Percentiles rank a stretch among this genome's conserved stretches.
Evolutionary conservation across 2,888 invertebrate species (phyloP).

Genomic region (Drosophila mayaguana): DNA sequence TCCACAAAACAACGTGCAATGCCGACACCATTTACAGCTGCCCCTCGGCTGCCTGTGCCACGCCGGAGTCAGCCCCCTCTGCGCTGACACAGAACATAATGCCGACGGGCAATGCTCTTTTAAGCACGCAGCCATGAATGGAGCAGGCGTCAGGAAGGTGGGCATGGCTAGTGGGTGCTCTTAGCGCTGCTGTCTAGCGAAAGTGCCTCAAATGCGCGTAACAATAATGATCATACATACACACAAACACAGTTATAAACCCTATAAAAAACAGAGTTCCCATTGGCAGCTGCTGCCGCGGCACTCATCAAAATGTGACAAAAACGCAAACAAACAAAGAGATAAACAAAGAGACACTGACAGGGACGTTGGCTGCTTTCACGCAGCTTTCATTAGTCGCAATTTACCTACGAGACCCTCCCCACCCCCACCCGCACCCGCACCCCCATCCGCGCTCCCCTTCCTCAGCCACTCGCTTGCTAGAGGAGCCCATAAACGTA

Average conservation of each 20-base stretch:
- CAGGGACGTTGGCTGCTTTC: constrained; percentile 55
- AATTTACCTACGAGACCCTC: constrained; percentile 21
- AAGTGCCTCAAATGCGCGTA: constrained; percentile 75
- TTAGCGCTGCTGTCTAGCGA: constrained; percentile 55
- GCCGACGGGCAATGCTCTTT: constrained; percentile 83
- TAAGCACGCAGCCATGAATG: constrained; percentile 72
- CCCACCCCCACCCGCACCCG: no score
- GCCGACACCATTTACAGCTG: constrained; percentile 60
- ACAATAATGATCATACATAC: constrained; percentile 67
- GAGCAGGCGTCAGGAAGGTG: constrained; percentile 26
- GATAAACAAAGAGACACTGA: constrained; percentile 51
- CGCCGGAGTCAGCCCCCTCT: constrained; percentile 38
- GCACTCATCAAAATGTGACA: constrained; percentile 69
- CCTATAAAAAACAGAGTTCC: constrained; percentile 30
- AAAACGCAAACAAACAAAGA: constrained; percentile 58
- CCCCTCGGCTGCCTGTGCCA: background rate
- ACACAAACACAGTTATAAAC: constrained; percentile 34
- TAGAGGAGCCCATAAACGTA: constrained; percentile 58
- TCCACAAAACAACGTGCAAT: constrained; percentile 78
- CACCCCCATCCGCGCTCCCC: background rate
- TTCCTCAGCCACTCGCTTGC: background rate
- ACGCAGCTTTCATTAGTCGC: constrained; percentile 62
- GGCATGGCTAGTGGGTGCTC: constrained; percentile 17
- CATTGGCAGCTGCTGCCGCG: constrained; percentile 23
- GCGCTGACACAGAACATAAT: constrained; percentile 79